These are phyloP conservation scores for Pachyseris speciosa DNA, from an alignment of 64 coral and sea anemone genomes.

Conservation along the genomic window DNA sequence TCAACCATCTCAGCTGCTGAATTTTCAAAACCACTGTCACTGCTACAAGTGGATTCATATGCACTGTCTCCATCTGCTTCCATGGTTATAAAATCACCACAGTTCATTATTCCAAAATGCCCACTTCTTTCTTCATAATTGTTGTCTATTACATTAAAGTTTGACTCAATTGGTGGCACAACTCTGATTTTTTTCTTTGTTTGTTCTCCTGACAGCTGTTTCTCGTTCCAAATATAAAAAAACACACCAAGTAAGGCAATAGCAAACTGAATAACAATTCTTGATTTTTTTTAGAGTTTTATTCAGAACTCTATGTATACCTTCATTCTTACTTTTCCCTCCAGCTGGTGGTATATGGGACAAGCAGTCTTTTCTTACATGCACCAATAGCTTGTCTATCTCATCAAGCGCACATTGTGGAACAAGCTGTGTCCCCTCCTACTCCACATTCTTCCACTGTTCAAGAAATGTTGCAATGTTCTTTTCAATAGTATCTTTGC, in stretches of 20 bases:
- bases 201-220: background rate
- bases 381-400: background rate
- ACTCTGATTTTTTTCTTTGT: constrained; percentile 52
- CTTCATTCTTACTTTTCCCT: constrained; percentile 62
- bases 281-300: background rate
- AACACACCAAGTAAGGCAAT: background rate
- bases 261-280: background rate
- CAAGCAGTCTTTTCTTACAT: background rate
- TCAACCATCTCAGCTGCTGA: constrained; percentile 39
- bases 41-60: constrained; percentile 51
- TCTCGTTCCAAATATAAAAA: constrained; percentile 69
- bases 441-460: background rate
- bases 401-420: constrained; percentile 22
- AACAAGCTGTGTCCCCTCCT: background rate
- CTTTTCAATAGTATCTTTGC: constrained; percentile 12
- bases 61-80: constrained; percentile 58
- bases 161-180: constrained; percentile 30
- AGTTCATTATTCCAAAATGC: constrained; percentile 29
- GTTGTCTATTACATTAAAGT: constrained; percentile 10
- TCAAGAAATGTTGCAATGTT: background rate
- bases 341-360: constrained; percentile 34
- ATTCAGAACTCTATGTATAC: constrained; percentile 20
- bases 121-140: constrained; percentile 54
- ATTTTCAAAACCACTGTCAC: constrained; percentile 44
- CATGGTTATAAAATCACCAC: constrained; percentile 53